Evolutionary conservation across 2,113 vertebrate species (phyloP), one percentile per base, ranked within the genome.

Genomic region (Lonchura striata): DNA sequence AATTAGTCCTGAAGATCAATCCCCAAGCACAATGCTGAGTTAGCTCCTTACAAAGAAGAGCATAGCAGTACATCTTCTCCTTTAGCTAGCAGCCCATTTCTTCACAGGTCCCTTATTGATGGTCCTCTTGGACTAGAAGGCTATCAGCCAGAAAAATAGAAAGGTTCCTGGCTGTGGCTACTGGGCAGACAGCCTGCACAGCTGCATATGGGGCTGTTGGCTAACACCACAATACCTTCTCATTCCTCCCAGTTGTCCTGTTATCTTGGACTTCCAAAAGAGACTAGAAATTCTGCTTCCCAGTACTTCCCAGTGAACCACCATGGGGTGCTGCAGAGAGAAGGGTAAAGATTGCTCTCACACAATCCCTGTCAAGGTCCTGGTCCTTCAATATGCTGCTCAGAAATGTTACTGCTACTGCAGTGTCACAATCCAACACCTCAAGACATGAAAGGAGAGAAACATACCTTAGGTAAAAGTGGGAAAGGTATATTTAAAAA

Each of bases 191-290:
- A 82, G 61, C n/a, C 83, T 15, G 19, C 7, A 1, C 16, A 11
- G 4, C 19, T 15, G 2, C 35, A 23, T 1, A 4, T 2, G 9
- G 57, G 39, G 19, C 23, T 60, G 42, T 0, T 59, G 33, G 13
- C 6, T 14, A 46, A 54, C 10, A 85, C 20, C 35, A n/a, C 15
- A 13, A 35, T 27, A 64, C 14, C 33, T 20, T 41, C 63, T 31
- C 35, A 17, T 16, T 50, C 76, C 57, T 76, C 60, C 27, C 68
- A 59, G 53, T 11, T 35, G 12, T 33, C 63, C 53, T 44, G 6
- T 61, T 78, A 60, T 20, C n/a, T 24, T 3, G 0, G 31, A 66
- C 23, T 68, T 57, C 57, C 87, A 60, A 76, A 50, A 72, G 44
- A 46, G 25, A 41, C 33, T 5, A 80, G 63, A 77, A 86, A 81